phyloP scores from a whole-genome alignment of 1,140 invertebrate genomes.

The Drosophila tristis region DNA sequence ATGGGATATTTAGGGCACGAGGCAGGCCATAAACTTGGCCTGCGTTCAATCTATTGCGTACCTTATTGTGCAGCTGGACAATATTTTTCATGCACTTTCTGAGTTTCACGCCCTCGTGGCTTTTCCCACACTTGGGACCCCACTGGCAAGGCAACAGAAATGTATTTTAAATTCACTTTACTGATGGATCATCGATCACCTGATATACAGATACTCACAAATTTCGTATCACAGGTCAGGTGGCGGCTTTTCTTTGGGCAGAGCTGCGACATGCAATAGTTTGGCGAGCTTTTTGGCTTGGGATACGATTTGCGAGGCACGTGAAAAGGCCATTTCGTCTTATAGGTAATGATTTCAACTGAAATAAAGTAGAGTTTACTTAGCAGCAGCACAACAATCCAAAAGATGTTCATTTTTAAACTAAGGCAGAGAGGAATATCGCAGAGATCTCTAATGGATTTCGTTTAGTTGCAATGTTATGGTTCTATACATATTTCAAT shows the following conservation, averaged over 20 bases:
- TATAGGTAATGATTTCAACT: too few species aligned
- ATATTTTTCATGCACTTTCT: background rate
- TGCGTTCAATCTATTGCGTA: background rate
- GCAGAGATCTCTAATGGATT: background rate
- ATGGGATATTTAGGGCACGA: background rate
- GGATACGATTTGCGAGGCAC: background rate
- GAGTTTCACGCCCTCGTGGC: slow-evolving; percentile 7
- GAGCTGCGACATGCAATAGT: slow-evolving; percentile 15
- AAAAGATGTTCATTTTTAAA: background rate
- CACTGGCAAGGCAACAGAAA: slow-evolving; percentile 4
- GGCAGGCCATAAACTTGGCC: rapidly evolving
- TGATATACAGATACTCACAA: slow-evolving; percentile 19
- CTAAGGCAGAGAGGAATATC: too few species aligned
- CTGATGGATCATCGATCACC: background rate
- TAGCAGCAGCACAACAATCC: background rate
- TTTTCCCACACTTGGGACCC: slow-evolving; percentile 1
- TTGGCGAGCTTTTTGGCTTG: background rate
- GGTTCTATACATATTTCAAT: background rate
- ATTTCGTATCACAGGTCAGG: slow-evolving; percentile 1
- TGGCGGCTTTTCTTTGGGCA: slow-evolving; percentile 1
- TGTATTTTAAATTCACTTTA: background rate
- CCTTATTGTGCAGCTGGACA: background rate
- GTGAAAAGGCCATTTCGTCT: slow-evolving; percentile 5
- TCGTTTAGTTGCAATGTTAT: slow-evolving; percentile 5
- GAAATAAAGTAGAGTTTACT: background rate